Base-by-base conservation (phyloP, 2,888 invertebrate species). In the Acanthosepion pharaonis region DNA sequence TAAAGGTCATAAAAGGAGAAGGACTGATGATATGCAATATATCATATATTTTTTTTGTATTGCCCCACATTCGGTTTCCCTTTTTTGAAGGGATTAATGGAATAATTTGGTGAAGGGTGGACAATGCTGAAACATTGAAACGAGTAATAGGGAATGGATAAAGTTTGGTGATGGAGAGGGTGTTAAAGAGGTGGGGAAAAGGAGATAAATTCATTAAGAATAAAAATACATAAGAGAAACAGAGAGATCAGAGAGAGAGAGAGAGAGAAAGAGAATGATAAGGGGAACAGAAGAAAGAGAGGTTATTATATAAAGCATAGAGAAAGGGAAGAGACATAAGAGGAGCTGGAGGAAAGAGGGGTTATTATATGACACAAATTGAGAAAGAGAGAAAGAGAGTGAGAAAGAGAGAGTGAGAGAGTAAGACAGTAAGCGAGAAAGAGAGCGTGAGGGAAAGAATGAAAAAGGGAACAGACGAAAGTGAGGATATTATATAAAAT, bases 71-170 rank as follows among this genome's bases (percentile, higher is more conserved):
- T 78, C 23, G 15, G 78, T 78, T 78, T 33, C 33, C 23, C 23
- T 55, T 78, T 55, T 78, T 78, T n/a, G n/a, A 11, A 11, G n/a
- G 5, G n/a, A n/a, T n/a, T n/a, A n/a, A n/a, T n/a, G n/a, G n/a
- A n/a, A n/a, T n/a, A n/a, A n/a, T n/a, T n/a, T n/a, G n/a, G n/a
- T n/a, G 28, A 9, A 55, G 59, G n/a, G n/a, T 78, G n/a, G 78
- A 78, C n/a, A n/a, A n/a, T 78, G 78, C n/a, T 78, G 78, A 78
- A 78, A 33, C 78, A n/a, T 78, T 78, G 78, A 78, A 33, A 78
- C 78, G n/a, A 33, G 78, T 78, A 78, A n/a, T 33, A 78, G 15
- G n/a, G 23, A 18, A 78, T 33, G 15, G n/a, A 78, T 78, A n/a
- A 11, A 33, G 78, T 15, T n/a, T n/a, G n/a, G n/a, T 33, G n/a